Conservation (phyloP, 2,113 vertebrate genomes). For the Brachirus orientalis region DNA sequence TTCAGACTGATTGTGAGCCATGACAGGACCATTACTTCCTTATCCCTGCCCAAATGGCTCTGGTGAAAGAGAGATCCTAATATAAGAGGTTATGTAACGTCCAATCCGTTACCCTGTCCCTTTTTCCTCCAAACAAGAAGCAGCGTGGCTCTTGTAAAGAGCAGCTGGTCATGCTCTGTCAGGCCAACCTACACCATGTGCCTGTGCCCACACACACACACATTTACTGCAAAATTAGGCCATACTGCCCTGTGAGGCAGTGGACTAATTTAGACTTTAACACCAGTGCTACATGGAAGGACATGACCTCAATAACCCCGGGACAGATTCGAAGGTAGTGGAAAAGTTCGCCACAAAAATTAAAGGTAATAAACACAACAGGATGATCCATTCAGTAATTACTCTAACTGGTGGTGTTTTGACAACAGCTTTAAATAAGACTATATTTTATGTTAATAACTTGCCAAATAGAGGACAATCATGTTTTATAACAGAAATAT, state of each 20-base stretch:
- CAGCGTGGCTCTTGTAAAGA: constrained; percentile 61
- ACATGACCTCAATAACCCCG: constrained; percentile 46
- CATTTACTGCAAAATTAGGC: constrained; percentile 64
- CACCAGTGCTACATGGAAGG: constrained; percentile 30
- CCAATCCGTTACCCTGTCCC: constrained; percentile 57
- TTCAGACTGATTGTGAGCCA: constrained; percentile 63
- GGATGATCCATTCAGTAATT: neutral
- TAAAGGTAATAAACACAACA: constrained; percentile 10
- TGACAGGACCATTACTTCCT: constrained; percentile 52
- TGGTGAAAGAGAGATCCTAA: constrained; percentile 53
- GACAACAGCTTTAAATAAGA: no score
- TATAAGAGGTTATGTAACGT: constrained; percentile 62
- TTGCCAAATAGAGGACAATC: no score
- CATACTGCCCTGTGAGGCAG: constrained; percentile 64
- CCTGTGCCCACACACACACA: constrained; percentile 65
- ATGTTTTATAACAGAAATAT: neutral
- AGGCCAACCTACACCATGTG: constrained; percentile 60
- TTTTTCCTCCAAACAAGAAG: constrained; percentile 63
- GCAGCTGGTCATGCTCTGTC: constrained; percentile 74
- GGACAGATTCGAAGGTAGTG: constrained; percentile 15
- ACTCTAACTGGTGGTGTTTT: constrained; percentile 3
- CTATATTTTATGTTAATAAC: constrained; percentile 9
- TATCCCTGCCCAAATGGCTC: constrained; percentile 55
- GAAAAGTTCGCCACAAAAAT: constrained; percentile 8
- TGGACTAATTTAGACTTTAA: constrained; percentile 63